phyloP scores from a whole-genome alignment of 2,888 invertebrate species.

The Eucera pruinosa region DNA sequence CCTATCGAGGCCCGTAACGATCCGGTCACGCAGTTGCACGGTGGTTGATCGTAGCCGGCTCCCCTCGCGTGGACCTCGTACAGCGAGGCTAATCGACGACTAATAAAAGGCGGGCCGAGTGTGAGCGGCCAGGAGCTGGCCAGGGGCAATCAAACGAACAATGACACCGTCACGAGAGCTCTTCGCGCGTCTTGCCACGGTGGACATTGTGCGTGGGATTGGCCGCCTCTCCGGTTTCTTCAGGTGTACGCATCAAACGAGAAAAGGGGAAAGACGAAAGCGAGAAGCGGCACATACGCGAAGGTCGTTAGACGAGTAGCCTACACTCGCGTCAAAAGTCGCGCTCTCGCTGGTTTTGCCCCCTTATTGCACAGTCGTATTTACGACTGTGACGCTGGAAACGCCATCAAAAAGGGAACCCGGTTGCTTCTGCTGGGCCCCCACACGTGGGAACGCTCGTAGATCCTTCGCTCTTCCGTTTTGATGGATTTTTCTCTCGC shows the following conservation, averaged over 20 bases:
- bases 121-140: conserved; percentile 59
- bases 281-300: conserved; percentile 28
- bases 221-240: conserved; percentile 23
- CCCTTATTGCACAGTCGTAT: conserved; percentile 70
- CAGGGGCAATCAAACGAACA: conserved; percentile 77
- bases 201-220: conserved; percentile 73
- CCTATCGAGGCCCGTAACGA: conserved; percentile 35
- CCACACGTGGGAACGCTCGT: conserved; percentile 49
- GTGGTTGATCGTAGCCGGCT: conserved; percentile 36
- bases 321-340: conserved; percentile 45
- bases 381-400: conserved; percentile 77
- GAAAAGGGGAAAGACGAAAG: conserved; percentile 14
- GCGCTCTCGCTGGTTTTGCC: conserved; percentile 63
- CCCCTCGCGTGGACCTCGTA: conserved; percentile 52
- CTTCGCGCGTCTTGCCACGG: conserved; percentile 60
- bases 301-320: conserved; percentile 65
- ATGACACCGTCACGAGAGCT: conserved; percentile 72
- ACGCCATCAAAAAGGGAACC: conserved; percentile 73
- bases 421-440: conserved; percentile 35
- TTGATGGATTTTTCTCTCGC: conserved; percentile 26
- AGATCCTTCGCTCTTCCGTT: conserved; percentile 20
- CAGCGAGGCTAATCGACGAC: conserved; percentile 73
- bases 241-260: conserved; percentile 57
- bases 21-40: conserved; percentile 31
- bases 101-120: conserved; percentile 68